phyloP scores from a whole-genome alignment of 2,113 vertebrate species.

The Neofelis nebulosa region DNA sequence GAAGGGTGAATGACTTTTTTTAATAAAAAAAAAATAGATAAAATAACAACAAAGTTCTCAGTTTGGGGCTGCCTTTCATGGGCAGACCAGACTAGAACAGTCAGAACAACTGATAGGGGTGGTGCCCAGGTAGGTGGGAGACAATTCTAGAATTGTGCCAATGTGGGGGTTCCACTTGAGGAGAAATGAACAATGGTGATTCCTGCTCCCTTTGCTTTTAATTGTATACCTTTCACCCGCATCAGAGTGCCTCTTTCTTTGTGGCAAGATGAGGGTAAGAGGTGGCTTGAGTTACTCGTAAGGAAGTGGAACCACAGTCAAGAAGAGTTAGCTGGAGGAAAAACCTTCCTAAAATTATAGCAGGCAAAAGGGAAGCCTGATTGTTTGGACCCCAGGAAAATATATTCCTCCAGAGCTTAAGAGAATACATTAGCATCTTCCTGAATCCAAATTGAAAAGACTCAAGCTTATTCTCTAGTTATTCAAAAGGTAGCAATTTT shows the following conservation, averaged over 20 bases:
- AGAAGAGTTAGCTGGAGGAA: conserved; percentile 9
- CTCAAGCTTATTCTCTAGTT: conserved; percentile 1
- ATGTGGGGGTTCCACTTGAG: rapidly evolving
- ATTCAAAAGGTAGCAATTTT: conserved; percentile 59
- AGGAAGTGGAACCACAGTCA: not conserved
- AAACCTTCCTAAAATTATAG: not conserved
- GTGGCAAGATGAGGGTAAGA: not conserved
- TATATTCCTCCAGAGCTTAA: conserved; percentile 19
- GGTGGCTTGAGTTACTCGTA: not conserved
- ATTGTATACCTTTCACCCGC: not conserved
- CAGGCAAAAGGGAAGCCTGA: not conserved
- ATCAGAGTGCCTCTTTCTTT: not conserved
- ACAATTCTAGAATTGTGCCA: not conserved
- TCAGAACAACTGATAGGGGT: not conserved
- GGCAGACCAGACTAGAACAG: not conserved
- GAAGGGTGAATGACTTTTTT: not conserved
- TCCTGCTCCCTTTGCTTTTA: not conserved
- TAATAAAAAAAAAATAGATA: not conserved
- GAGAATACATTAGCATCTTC: conserved; percentile 46
- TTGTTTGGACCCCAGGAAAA: conserved; percentile 40
- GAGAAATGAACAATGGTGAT: not conserved
- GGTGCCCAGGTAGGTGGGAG: not conserved
- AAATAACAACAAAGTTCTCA: not conserved
- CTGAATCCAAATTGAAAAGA: conserved; percentile 37
- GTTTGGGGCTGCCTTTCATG: not conserved